A percentile compares a stretch with the other conserved stretches of the same genome.
Conservation (phyloP, 2,113 vertebrate species). For the Geothlypis trichas region DNA sequence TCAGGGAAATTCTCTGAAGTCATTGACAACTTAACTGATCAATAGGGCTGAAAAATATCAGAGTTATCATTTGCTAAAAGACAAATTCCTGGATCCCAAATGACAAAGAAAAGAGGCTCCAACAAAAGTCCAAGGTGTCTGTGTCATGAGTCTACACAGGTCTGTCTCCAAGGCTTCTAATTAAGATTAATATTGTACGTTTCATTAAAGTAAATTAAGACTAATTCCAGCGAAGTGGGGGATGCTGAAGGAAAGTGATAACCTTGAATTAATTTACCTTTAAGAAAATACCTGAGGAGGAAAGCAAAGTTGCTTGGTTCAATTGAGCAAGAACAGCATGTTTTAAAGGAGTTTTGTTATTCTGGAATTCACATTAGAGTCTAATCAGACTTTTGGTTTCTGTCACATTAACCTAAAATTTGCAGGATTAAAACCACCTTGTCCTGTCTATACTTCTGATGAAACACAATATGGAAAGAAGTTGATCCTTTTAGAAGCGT, state of each 20-base stretch:
- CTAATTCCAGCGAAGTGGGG: neutral
- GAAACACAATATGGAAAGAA: neutral
- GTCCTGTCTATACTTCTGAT: neutral
- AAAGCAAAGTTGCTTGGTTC: neutral
- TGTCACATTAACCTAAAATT: neutral
- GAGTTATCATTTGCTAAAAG: neutral
- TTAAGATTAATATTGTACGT: neutral
- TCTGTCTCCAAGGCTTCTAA: conserved; percentile 11
- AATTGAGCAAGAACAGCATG: neutral
- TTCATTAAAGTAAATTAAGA: conserved; percentile 36
- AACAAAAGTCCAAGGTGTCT: neutral
- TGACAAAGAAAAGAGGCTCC: neutral
- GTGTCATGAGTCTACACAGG: neutral
- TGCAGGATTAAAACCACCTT: neutral
- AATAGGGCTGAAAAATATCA: conserved; percentile 10
- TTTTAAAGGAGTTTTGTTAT: neutral
- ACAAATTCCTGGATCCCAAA: neutral
- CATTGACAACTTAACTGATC: neutral
- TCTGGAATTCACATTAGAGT: neutral
- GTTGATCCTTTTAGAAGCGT: neutral
- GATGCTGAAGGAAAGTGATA: conserved; percentile 17
- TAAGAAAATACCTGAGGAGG: neutral
- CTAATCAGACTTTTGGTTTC: neutral
- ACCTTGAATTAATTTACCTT: conserved; percentile 39
- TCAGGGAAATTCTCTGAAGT: neutral